Conservation (phyloP, 2,888 invertebrate genomes). For the Lasioglossum morio region DNA sequence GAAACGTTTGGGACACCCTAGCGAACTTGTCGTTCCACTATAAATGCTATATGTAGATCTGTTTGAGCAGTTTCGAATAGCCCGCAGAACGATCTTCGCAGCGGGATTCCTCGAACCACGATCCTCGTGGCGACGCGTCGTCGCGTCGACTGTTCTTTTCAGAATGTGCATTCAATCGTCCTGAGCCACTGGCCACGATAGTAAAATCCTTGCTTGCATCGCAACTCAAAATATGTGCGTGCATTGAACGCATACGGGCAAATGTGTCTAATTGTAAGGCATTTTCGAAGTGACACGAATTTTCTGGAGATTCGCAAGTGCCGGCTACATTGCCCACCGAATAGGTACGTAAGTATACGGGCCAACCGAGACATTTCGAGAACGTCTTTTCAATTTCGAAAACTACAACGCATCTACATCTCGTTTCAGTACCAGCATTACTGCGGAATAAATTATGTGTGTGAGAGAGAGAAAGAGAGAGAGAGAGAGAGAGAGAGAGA, state of each 20-base stretch:
- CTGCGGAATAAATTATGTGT: not conserved
- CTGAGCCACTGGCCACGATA: conserved; percentile 10
- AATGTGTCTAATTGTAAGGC: not conserved
- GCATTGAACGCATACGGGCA: conserved; percentile 47
- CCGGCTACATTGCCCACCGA: conserved; percentile 48
- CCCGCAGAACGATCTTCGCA: conserved; percentile 62
- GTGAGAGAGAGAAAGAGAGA: no score
- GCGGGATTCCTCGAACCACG: conserved; percentile 35
- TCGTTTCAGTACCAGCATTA: conserved; percentile 31
- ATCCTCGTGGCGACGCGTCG: no score
- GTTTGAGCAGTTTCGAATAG: conserved; percentile 26
- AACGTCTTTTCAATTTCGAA: not conserved
- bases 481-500: no score
- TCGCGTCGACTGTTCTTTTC: conserved; percentile 1
- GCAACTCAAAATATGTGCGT: conserved; percentile 12
- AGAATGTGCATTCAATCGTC: conserved; percentile 4
- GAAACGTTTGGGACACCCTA: not conserved
- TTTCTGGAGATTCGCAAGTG: conserved; percentile 31
- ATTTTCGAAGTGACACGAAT: conserved; percentile 27
- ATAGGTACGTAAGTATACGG: conserved; percentile 46
- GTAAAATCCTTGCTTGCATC: conserved; percentile 1
- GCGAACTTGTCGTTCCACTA: conserved; percentile 2
- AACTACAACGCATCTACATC: conserved; percentile 20
- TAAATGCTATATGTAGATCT: conserved; percentile 16
- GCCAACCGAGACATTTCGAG: conserved; percentile 16